These are phyloP conservation scores for Dynastes hyllus DNA, from an alignment of 2,888 invertebrate species.

Conservation along the genomic window DNA sequence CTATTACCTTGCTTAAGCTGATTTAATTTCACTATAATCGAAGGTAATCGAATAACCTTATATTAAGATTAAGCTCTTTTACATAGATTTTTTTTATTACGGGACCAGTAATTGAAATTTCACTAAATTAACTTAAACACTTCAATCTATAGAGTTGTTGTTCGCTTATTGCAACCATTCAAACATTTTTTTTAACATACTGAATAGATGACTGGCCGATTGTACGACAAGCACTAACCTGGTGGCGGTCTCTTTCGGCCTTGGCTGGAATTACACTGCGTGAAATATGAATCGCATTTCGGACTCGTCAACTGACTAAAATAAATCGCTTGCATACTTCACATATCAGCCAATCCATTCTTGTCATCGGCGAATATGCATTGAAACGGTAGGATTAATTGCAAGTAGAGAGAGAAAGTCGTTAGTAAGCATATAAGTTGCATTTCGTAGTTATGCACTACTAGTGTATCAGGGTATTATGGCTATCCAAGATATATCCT, in stretches of 20 bases:
- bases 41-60: too few species aligned
- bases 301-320: slow-evolving; percentile 50
- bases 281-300: slow-evolving; percentile 66
- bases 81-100: too few species aligned
- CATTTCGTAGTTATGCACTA: background rate
- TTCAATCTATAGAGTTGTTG: too few species aligned
- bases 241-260: slow-evolving; percentile 63
- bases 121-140: too few species aligned
- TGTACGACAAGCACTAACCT: slow-evolving; percentile 55
- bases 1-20: too few species aligned
- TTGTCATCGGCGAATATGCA: slow-evolving; percentile 40
- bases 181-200: background rate
- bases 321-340: slow-evolving; percentile 52
- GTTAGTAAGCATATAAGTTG: background rate
- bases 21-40: too few species aligned
- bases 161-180: too few species aligned
- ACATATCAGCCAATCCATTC: slow-evolving; percentile 45
- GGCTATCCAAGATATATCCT: background rate
- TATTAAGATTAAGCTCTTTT: too few species aligned
- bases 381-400: slow-evolving; percentile 8
- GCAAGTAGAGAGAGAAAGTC: background rate
- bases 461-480: background rate
- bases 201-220: slow-evolving; percentile 53
- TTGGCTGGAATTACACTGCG: slow-evolving; percentile 63
- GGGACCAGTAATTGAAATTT: too few species aligned